Conservation (phyloP, 2,113 vertebrate species). For the Chlamydotis undulata region DNA sequence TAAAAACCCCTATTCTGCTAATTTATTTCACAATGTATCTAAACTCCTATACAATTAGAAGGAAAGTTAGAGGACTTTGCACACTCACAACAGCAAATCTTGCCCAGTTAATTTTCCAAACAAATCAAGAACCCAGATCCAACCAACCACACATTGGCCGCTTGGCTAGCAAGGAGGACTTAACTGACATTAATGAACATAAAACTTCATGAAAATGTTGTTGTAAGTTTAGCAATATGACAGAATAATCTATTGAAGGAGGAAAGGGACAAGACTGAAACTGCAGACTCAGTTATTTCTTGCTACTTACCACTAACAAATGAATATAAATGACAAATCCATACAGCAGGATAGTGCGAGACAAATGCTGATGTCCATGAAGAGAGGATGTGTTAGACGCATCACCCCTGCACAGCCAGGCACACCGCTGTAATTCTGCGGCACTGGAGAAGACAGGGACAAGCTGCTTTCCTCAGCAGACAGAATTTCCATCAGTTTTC, state of each 20-base stretch:
- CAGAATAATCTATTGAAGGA: not conserved
- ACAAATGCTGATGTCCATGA: not conserved
- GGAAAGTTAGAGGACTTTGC: not conserved
- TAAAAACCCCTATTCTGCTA: not conserved
- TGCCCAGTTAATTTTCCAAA: not conserved
- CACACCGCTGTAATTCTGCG: not conserved
- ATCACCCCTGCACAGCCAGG: not conserved
- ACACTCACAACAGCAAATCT: not conserved
- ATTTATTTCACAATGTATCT: not conserved
- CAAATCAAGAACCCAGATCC: not conserved
- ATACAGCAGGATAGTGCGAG: not conserved
- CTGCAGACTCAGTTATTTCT: not conserved
- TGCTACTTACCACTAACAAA: not conserved
- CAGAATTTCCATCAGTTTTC: not conserved
- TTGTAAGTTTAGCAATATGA: not conserved
- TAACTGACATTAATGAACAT: not conserved
- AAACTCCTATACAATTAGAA: not conserved
- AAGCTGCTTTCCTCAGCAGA: not conserved
- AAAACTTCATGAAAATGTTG: not conserved
- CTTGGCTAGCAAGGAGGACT: not conserved
- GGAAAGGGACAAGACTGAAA: not conserved
- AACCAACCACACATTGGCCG: not conserved
- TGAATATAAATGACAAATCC: slow-evolving; percentile 8
- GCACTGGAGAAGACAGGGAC: not conserved
- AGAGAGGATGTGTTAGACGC: not conserved